Evolutionary conservation across 2,888 invertebrate species (phyloP).

Genomic region (Alcis repandata): DNA sequence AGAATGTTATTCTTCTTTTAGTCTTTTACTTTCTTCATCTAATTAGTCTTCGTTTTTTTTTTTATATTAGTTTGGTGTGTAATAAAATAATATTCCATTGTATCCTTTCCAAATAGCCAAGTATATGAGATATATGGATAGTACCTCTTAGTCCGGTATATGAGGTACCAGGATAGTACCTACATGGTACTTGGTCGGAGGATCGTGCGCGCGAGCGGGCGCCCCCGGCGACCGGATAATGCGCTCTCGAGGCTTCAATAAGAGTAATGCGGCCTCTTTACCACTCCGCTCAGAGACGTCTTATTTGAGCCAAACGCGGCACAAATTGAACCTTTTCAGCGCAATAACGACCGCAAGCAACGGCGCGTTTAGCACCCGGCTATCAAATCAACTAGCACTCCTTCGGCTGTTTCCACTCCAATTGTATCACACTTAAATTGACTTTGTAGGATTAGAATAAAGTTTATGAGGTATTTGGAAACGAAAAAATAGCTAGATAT

Average conservation of each 20-base stretch:
- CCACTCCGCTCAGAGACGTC: constrained; percentile 79
- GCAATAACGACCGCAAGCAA: constrained; percentile 75
- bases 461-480: neutral
- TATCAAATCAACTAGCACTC: constrained; percentile 72
- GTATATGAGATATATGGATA: too few species aligned
- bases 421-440: constrained; percentile 1
- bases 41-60: too few species aligned
- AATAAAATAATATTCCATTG: too few species aligned
- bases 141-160: too few species aligned
- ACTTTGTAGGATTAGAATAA: neutral
- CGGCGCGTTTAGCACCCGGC: constrained; percentile 73
- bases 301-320: constrained; percentile 81
- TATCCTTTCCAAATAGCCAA: too few species aligned
- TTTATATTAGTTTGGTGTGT: too few species aligned
- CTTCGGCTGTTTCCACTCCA: constrained; percentile 35
- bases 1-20: too few species aligned
- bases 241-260: constrained; percentile 75
- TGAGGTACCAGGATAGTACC: neutral
- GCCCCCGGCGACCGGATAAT: constrained; percentile 77
- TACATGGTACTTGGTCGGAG: constrained; percentile 27
- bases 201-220: constrained; percentile 61
- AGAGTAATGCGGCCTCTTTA: constrained; percentile 83
- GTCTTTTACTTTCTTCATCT: too few species aligned
- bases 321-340: constrained; percentile 83
- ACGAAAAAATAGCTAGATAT: too few species aligned